phyloP scores from a whole-genome alignment of 2,797 vertebrate genomes.

The Helicolenus hilgendorfi region DNA sequence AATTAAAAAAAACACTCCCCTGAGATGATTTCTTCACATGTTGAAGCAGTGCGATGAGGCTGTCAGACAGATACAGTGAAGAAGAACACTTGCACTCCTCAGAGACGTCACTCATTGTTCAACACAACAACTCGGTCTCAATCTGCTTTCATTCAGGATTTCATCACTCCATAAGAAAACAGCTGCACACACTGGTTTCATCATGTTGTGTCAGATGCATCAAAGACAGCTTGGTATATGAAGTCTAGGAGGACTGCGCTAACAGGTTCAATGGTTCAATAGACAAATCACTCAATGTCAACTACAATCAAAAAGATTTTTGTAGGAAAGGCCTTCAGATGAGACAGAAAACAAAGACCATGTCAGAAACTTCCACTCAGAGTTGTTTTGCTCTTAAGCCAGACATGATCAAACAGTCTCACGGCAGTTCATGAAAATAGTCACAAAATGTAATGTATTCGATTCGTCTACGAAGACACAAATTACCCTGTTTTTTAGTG shows the following conservation, averaged over 20 bases:
- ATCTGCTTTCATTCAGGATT: slow-evolving; percentile 52
- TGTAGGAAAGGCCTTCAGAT: background rate
- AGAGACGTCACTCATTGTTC: slow-evolving; percentile 45
- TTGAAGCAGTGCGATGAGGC: background rate
- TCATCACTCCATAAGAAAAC: slow-evolving; percentile 45
- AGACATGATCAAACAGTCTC: background rate
- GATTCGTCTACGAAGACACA: fast-evolving
- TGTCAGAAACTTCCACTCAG: background rate
- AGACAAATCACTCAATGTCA: slow-evolving; percentile 29
- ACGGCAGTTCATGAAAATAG: no score
- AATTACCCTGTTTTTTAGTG: no score
- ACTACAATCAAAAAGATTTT: background rate
- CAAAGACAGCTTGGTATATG: slow-evolving; percentile 66
- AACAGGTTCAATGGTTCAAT: slow-evolving; percentile 20
- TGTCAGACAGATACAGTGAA: background rate
- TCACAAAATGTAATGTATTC: no score
- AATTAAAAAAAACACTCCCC: no score
- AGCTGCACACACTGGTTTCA: slow-evolving; percentile 58
- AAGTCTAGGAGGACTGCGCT: slow-evolving; percentile 12
- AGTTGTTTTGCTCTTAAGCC: background rate
- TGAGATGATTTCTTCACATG: background rate
- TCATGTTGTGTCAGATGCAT: slow-evolving; percentile 71
- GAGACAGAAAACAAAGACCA: background rate
- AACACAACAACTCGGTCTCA: slow-evolving; percentile 26
- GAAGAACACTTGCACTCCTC: background rate